Conservation (phyloP, 2,113 vertebrate genomes). For the Myotis lucifugus region DNA sequence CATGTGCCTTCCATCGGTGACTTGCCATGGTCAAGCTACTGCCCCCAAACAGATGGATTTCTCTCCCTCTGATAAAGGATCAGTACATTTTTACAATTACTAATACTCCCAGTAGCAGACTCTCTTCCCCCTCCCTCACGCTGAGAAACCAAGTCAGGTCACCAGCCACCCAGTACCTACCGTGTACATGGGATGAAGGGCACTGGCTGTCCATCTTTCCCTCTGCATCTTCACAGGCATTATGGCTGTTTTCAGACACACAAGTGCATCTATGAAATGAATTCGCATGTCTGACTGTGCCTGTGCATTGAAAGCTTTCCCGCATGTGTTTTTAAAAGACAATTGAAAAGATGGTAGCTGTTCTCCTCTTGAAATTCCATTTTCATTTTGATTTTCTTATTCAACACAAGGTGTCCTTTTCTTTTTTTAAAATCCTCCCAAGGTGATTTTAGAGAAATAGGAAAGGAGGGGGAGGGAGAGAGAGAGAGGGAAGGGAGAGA, state of each 20-base stretch:
- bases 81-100: neutral
- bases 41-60: neutral
- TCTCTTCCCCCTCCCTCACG: neutral
- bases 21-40: neutral
- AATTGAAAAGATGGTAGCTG: neutral
- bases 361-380: neutral
- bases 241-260: neutral
- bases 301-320: neutral
- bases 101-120: neutral
- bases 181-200: neutral
- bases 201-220: neutral
- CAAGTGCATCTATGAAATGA: accelerated
- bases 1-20: neutral
- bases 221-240: neutral
- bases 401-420: neutral
- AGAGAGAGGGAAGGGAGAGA: too few species aligned
- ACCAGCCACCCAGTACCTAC: neutral
- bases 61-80: neutral
- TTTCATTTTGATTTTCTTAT: constrained; percentile 43
- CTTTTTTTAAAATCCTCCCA: neutral
- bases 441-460: neutral
- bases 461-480: too few species aligned
- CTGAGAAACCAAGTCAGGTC: neutral
- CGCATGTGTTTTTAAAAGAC: neutral
- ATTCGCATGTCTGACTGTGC: too few species aligned